Base-by-base conservation (phyloP, 2,797 vertebrate genomes). In the Enteromius paludinosus region DNA sequence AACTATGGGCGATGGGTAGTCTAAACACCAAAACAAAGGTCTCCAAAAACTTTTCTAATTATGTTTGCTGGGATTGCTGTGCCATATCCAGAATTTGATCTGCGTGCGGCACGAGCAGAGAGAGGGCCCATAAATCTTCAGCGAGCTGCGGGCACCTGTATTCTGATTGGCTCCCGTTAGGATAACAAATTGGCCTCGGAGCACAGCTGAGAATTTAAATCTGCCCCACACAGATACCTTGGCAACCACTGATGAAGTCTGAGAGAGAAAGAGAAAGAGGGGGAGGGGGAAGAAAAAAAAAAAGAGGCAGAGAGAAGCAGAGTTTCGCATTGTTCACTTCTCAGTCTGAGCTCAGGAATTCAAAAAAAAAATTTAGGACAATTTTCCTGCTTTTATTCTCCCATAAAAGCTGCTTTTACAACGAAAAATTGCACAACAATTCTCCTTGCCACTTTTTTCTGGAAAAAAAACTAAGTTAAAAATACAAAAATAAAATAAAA, bases 241-340 rank as follows among this genome's bases (percentile, higher is more conserved):
- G 82, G 86, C 86, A 89, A 85, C 85, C 59, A 62, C 61, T 74
- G 66, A 86, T 75, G 65, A 85, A 81, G 90, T 76, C 59, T 78
- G 75, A 69, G 30, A 75, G 33, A 17, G 59, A 72, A 70, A 35
- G 64, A 82, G 71, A 45, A 56, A 45, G 28, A 74, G 69, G 90
- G 88, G 90, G 88, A 90, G 90, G 91, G 88, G 90, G 90, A 90
- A 86, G 86, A 79, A 69, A 10, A 59, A 65, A 80, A 41, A 76
- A 38, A 70, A 23, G 38, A 23, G 8, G 30, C 11, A 71, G 14
- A 69, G 41, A 76, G 76, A 72, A n/a, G 5, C 45, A 74, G 56
- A 66, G 30, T 18, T 54, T 66, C 25, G 43, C n/a, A 68, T 41
- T 68, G 77, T 68, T 79, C 77, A 79, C 45, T 79, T 79, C 77